Evolutionary conservation across 2,113 vertebrate species (phyloP).

Genomic region (Misgurnus mizolepis): DNA sequence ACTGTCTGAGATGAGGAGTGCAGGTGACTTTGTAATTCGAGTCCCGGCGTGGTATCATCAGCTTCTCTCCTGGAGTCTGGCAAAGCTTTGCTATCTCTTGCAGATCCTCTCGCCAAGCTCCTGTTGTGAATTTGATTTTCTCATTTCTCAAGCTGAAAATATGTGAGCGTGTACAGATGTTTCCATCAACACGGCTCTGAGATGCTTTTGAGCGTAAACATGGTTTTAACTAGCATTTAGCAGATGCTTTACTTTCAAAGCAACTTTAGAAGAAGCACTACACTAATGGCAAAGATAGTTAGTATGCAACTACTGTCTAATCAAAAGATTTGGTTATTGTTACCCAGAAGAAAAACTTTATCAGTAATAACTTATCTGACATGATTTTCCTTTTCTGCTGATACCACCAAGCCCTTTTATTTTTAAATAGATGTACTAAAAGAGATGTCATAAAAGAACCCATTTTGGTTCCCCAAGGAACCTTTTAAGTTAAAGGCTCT

Average conservation of each 20-base stretch:
- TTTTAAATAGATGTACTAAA: no score
- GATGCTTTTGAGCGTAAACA: constrained; percentile 13
- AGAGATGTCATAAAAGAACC: no score
- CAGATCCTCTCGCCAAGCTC: constrained; percentile 18
- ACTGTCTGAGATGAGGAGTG: not conserved
- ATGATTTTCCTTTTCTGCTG: no score
- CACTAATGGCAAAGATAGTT: not conserved
- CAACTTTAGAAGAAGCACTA: not conserved
- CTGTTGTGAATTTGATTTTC: constrained; percentile 8
- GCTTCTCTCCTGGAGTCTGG: constrained; percentile 30
- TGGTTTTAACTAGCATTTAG: constrained; percentile 11
- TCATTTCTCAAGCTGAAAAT: constrained; percentile 10
- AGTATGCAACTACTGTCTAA: no score
- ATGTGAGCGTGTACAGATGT: constrained; percentile 26
- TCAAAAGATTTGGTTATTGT: no score
- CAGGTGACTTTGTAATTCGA: constrained; percentile 28
- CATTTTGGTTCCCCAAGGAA: no score
- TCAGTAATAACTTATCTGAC: no score
- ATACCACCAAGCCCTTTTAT: no score
- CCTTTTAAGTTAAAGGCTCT: no score
- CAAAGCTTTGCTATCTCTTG: constrained; percentile 3
- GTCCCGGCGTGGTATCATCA: constrained; percentile 31
- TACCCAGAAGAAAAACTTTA: no score
- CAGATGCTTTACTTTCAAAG: not conserved
- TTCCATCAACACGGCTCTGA: constrained; percentile 15